A percentile compares a stretch with the other conserved stretches of the same genome.
Evolutionary conservation across 2,888 invertebrate genomes (phyloP).

Genomic region (Tanaodytes sp.): DNA sequence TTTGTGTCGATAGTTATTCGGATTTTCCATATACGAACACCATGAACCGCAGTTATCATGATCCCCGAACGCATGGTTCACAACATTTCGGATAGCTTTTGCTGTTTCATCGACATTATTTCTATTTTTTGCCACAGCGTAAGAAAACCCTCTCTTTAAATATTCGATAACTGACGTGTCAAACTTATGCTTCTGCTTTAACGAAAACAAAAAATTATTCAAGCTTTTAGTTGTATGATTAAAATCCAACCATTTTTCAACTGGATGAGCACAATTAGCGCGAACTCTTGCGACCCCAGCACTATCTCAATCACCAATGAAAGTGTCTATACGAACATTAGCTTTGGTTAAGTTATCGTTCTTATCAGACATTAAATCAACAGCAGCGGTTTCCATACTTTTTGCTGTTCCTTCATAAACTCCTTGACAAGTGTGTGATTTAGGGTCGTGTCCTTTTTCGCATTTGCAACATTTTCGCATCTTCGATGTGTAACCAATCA

Average conservation of each 20-base stretch:
- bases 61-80: conserved; percentile 48
- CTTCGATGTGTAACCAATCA: conserved; percentile 50
- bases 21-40: conserved; percentile 49
- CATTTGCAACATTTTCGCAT: conserved; percentile 51
- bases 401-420: conserved; percentile 52
- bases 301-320: conserved; percentile 58
- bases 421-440: conserved; percentile 55
- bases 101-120: conserved; percentile 21
- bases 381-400: conserved; percentile 58
- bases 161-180: conserved; percentile 47
- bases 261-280: conserved; percentile 20
- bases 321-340: conserved; percentile 34
- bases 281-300: conserved; percentile 51
- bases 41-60: conserved; percentile 51
- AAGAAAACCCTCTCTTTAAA: conserved; percentile 54
- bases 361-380: conserved; percentile 50
- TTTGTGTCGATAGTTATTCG: conserved; percentile 34
- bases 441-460: conserved; percentile 39
- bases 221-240: conserved; percentile 43
- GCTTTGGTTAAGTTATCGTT: conserved; percentile 46
- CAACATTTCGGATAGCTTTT: conserved; percentile 47
- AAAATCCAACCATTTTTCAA: conserved; percentile 27
- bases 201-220: conserved; percentile 34
- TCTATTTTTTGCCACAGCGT: conserved; percentile 37
- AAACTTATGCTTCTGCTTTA: conserved; percentile 25